Evolutionary conservation across 1,140 invertebrate genomes (phyloP), one percentile per base, ranked within the genome.

Genomic region (Bombus difficillimus): DNA sequence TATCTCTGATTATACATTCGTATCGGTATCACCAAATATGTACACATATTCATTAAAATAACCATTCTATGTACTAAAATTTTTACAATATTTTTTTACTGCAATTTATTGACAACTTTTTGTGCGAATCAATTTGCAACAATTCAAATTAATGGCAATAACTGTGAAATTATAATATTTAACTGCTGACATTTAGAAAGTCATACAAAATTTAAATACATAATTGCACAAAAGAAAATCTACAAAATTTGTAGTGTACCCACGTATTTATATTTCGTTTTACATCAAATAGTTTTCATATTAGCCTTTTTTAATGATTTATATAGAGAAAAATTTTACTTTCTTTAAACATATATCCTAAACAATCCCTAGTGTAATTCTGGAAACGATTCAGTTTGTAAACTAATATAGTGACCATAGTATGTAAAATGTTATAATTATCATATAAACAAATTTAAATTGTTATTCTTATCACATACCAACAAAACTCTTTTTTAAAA

Each of bases 251-350:
- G 72, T 79, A 53, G 41, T 62, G 15, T 34, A 62, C 13, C 39
- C 83, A 80, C 57, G 28, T 77, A 80, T 80, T 68, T 84, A 84
- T 84, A 84, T 84, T 84, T 79, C 76, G 47, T 72, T 79, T 84
- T 84, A 84, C 83, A 84, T 71, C 64, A 84, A 84, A 84, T 69
- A 84, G 57, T 74, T 62, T 79, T 43, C n/a, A 13, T 68, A 53
- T 39, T 72, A 79, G 47, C 62, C 28, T 62, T 62, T 74, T 62
- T 62, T 59, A 28, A 57, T 69, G n/a, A 18, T 71, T 53, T 62
- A 72, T 79, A 84, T 53, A 43, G 25, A 84, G 83, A 72, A 80
- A 79, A 80, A 72, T 80, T 34, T 85, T 72, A 62, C 22, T 71
- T 72, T 64, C 25, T 39, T 62, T n/a, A 71, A 72, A 80, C 59